These are phyloP conservation scores for Podarcis cretensis DNA, from an alignment of 2,113 vertebrate genomes.

Conservation along the genomic window DNA sequence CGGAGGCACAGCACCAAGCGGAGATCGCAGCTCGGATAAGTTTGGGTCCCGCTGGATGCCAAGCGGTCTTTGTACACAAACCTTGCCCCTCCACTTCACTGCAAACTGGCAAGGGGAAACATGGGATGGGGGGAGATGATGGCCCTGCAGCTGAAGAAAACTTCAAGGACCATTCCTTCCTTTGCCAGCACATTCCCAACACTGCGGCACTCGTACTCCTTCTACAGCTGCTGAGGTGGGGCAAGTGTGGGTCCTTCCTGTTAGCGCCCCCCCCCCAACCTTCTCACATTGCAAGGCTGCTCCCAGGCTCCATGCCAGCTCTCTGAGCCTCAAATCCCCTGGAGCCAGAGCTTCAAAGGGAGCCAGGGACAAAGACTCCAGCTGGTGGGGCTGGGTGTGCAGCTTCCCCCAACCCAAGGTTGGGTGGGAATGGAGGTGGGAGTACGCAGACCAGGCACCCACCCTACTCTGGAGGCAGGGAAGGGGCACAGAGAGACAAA, in stretches of 20 bases:
- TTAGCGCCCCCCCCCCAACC: neutral
- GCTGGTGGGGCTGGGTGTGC: neutral
- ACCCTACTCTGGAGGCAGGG: too few species aligned
- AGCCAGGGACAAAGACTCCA: slow-evolving; percentile 9
- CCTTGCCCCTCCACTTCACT: neutral
- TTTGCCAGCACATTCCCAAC: neutral
- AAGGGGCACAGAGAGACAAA: neutral
- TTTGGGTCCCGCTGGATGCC: neutral
- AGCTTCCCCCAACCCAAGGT: neutral
- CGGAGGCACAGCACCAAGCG: neutral
- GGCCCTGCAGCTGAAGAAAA: neutral
- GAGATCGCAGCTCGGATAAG: neutral
- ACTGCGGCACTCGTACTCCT: neutral
- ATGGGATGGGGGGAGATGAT: neutral
- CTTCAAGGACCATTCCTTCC: neutral
- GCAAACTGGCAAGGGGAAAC: neutral
- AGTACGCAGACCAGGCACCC: neutral
- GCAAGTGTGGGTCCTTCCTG: neutral
- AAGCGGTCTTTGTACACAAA: neutral
- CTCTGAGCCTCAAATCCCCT: slow-evolving; percentile 31
- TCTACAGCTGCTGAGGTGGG: slow-evolving; percentile 5
- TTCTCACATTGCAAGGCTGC: neutral
- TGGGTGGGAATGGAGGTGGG: neutral
- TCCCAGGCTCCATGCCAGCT: slow-evolving; percentile 21
- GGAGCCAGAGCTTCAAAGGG: slow-evolving; percentile 33